These are phyloP conservation scores for Amphimedon queenslandica DNA, from an alignment of 37 sponge, comb jelly and placozoan species.

Conservation along the genomic window DNA sequence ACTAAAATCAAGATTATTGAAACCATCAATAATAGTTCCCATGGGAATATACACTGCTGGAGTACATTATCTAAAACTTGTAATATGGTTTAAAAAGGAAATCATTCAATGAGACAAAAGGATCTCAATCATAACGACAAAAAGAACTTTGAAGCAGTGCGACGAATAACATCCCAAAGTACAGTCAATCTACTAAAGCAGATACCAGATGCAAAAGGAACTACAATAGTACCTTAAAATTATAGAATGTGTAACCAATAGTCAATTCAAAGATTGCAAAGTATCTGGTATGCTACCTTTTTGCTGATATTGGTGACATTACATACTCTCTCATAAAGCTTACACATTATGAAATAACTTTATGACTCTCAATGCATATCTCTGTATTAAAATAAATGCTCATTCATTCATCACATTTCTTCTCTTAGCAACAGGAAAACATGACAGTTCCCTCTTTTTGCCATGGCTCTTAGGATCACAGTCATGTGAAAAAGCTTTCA, in stretches of 20 bases:
- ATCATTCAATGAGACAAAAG: conserved; percentile 18
- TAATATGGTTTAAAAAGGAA: conserved; percentile 5
- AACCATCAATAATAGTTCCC: conserved; percentile 17
- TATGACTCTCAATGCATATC: conserved; percentile 27
- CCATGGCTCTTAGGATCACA: conserved; percentile 53
- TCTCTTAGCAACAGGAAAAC: background rate
- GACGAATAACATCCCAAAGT: background rate
- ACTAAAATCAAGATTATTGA: conserved; percentile 23
- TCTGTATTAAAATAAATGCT: conserved; percentile 42
- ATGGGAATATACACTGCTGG: conserved; percentile 15
- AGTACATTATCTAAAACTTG: background rate
- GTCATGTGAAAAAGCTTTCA: conserved; percentile 39
- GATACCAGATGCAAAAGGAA: conserved; percentile 38
- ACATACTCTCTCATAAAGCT: background rate
- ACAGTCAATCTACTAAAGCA: background rate
- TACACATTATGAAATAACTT: conserved; percentile 31
- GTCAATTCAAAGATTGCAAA: conserved; percentile 9
- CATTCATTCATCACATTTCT: conserved; percentile 31
- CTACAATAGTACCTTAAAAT: background rate
- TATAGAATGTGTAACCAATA: conserved; percentile 21
- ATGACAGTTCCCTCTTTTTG: background rate
- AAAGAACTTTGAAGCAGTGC: conserved; percentile 20
- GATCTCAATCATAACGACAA: conserved; percentile 34
- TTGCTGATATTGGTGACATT: conserved; percentile 28
- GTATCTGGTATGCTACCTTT: conserved; percentile 35